Conservation (phyloP, 2,888 invertebrate species). For the Rhimphoctona megacephalus region DNA sequence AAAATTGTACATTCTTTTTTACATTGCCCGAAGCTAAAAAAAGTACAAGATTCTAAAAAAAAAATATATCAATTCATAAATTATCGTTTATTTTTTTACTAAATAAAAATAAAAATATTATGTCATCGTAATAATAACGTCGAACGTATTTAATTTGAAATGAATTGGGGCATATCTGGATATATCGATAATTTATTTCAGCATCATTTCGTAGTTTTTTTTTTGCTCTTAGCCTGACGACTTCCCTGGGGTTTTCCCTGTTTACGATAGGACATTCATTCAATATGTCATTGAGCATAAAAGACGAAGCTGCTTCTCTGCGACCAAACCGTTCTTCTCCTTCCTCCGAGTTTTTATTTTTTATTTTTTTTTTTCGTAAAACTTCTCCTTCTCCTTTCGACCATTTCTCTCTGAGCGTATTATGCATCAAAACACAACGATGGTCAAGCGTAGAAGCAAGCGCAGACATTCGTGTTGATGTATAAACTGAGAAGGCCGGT, state of each 20-base stretch:
- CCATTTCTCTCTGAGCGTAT: conserved; percentile 2
- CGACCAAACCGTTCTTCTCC: neutral
- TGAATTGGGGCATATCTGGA: neutral
- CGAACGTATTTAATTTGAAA: neutral
- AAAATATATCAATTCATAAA: neutral
- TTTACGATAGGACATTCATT: conserved; percentile 25
- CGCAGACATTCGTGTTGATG: conserved; percentile 1
- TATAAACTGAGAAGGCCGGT: conserved; percentile 48
- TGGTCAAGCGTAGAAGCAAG: neutral
- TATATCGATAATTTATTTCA: conserved; percentile 2
- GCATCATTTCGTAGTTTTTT: neutral
- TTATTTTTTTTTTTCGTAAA: conserved; percentile 12
- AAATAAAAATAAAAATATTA: neutral
- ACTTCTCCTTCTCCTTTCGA: conserved; percentile 48
- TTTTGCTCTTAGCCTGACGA: neutral
- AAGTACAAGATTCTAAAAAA: neutral
- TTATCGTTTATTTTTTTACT: neutral
- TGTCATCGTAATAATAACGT: neutral
- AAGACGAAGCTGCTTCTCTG: conserved; percentile 10
- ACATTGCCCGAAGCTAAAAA: neutral
- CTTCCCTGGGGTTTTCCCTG: conserved; percentile 49
- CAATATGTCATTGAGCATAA: neutral
- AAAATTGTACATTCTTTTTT: neutral
- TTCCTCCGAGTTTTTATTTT: conserved; percentile 5
- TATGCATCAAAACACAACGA: conserved; percentile 4